A percentile compares a stretch with the other conserved stretches of the same genome.
Evolutionary conservation across 2,113 vertebrate genomes (phyloP).

Genomic region (Toxotes jaculatrix): DNA sequence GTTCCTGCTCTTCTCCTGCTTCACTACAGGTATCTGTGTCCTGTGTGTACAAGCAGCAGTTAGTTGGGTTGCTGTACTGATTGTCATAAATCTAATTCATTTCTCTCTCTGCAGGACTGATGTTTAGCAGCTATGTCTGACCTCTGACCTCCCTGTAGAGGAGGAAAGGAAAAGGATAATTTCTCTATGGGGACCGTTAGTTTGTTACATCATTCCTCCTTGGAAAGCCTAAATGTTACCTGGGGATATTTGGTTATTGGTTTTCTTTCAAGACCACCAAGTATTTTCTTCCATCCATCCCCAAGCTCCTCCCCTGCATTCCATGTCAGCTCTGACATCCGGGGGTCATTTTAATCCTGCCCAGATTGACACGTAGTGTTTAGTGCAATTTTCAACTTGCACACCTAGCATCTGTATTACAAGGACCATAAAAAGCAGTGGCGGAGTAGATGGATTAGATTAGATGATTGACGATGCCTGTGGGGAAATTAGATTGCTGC

Average conservation of each 20-base stretch:
- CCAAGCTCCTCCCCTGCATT: slow-evolving; percentile 16
- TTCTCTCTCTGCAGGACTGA: not conserved
- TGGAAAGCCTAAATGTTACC: slow-evolving; percentile 33
- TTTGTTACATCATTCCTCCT: slow-evolving; percentile 47
- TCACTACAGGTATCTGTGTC: not conserved
- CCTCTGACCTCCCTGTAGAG: slow-evolving; percentile 30
- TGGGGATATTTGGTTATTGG: slow-evolving; percentile 41
- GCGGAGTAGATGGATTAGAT: slow-evolving; percentile 74
- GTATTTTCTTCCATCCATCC: slow-evolving; percentile 22
- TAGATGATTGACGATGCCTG: slow-evolving; percentile 75
- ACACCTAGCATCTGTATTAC: slow-evolving; percentile 64
- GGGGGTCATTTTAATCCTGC: slow-evolving; percentile 73
- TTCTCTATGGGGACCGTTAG: slow-evolving; percentile 51
- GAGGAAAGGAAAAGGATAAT: slow-evolving; percentile 35
- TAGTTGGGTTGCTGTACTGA: too few species aligned
- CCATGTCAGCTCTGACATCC: slow-evolving; percentile 35
- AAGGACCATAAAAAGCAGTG: slow-evolving; percentile 57
- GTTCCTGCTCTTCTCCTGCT: not conserved
- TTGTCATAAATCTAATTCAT: too few species aligned
- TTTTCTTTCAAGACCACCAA: slow-evolving; percentile 42
- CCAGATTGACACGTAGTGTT: slow-evolving; percentile 56
- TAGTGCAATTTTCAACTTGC: slow-evolving; percentile 60
- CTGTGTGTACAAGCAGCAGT: too few species aligned
- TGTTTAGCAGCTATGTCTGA: not conserved
- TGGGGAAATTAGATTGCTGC: slow-evolving; percentile 75